Evolutionary conservation across 2,888 invertebrate genomes (phyloP), one percentile per base, ranked within the genome.

Genomic region (Lamproptera curius): DNA sequence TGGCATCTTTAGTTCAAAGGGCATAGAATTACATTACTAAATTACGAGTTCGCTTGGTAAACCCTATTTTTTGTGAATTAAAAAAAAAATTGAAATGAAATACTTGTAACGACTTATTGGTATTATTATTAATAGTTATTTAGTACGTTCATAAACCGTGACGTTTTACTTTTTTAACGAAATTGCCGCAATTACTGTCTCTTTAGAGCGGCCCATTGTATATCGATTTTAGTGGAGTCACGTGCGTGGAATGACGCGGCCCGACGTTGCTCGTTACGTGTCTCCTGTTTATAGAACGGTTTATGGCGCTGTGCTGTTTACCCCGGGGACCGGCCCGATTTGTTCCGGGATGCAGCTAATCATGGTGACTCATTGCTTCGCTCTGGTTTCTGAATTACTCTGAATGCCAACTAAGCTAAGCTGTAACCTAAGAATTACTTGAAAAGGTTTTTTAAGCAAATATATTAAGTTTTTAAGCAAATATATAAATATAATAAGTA

Each of bases 201-300:
- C n/a, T n/a, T n/a, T n/a, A n/a, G n/a, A n/a, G n/a, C 10, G 35
- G 14, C 33, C 42, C 14, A 34, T 13, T 33, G 5, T 4, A 9
- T 35, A 40, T 20, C 23, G 8, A 17, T n/a, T 20, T 28, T 34
- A 35, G 41, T 11, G 28, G 6, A 46, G 40, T 36, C 41, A 46
- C 41, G 41, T 46, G 36, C 40, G 55, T 61, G 58, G 61, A 63
- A 45, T 46, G 47, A 57, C 72, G 72, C 67, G 65, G n/a, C 28
- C 15, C 2, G 37, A 5, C 20, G 34, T 10, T 4, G 59, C 50
- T 72, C 73, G 65, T 75, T 63, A 74, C 72, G 52, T 60, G 56
- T 67, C 63, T 73, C 73, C 61, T 60, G 58, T 58, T 60, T 60
- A 60, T 54, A 52, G 50, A 51, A 53, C 59, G 59, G 59, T 66